Conservation (phyloP, 2,113 vertebrate genomes). For the Neogale vison region DNA sequence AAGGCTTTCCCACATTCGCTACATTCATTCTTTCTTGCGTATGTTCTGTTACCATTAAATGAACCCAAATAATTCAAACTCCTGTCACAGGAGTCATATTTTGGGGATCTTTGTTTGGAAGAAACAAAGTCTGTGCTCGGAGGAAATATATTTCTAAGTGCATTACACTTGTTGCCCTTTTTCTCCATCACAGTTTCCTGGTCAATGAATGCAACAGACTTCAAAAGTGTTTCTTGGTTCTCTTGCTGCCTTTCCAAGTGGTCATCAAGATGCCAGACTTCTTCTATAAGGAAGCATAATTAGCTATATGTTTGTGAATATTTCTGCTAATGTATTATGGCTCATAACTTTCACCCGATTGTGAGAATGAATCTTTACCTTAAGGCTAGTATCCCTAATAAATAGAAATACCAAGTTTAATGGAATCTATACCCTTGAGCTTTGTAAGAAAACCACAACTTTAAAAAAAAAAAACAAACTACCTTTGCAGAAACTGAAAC, state of each 20-base stretch:
- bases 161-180: neutral
- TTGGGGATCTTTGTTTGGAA: neutral
- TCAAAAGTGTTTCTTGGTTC: neutral
- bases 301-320: neutral
- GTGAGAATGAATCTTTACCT: neutral
- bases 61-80: neutral
- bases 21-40: neutral
- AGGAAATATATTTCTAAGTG: neutral
- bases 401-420: neutral
- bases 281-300: neutral
- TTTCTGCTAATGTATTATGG: neutral
- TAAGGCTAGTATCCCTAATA: neutral
- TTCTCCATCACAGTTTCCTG: neutral
- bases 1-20: neutral
- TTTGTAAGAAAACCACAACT: neutral
- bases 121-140: neutral
- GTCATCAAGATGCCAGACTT: neutral
- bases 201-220: neutral
- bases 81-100: neutral
- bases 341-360: neutral
- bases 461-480: neutral
- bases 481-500: neutral
- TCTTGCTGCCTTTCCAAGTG: neutral
- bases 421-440: neutral
- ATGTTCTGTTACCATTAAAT: neutral